Conservation (phyloP, 1,140 invertebrate species). For the Drosophila persimilis region DNA sequence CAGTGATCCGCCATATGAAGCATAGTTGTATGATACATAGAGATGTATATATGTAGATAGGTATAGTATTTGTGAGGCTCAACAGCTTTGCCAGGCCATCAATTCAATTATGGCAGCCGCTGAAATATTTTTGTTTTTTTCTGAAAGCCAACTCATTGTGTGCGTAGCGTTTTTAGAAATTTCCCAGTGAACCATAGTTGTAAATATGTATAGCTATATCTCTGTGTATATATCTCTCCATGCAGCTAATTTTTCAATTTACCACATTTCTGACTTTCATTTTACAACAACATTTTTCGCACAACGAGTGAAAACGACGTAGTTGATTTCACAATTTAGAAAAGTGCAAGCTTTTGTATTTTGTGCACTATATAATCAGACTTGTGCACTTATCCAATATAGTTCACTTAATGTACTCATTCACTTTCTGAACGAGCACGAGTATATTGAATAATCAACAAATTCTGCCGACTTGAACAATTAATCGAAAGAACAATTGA, state of each 20-base stretch:
- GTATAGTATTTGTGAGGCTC: slow-evolving; percentile 27
- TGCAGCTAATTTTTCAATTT: slow-evolving; percentile 71
- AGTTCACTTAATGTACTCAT: slow-evolving; percentile 43
- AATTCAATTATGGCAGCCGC: slow-evolving; percentile 67
- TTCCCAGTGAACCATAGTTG: slow-evolving; percentile 35
- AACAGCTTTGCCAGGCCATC: slow-evolving; percentile 71
- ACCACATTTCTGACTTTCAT: slow-evolving; percentile 65
- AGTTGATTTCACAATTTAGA: slow-evolving; percentile 71
- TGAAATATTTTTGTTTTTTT: slow-evolving; percentile 43
- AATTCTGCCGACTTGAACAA: slow-evolving; percentile 27
- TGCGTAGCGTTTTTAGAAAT: slow-evolving; percentile 60
- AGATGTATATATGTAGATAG: slow-evolving; percentile 16
- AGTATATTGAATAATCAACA: neutral
- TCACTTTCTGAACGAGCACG: slow-evolving; percentile 9
- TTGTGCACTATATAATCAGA: slow-evolving; percentile 5
- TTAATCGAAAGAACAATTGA: slow-evolving; percentile 16
- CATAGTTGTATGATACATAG: slow-evolving; percentile 17
- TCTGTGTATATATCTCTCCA: slow-evolving; percentile 17
- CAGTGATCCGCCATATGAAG: slow-evolving; percentile 27
- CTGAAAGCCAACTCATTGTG: slow-evolving; percentile 60
- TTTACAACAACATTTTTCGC: slow-evolving; percentile 48
- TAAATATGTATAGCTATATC: neutral
- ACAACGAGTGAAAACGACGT: slow-evolving; percentile 39
- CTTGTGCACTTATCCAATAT: slow-evolving; percentile 40
- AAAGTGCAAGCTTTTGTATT: slow-evolving; percentile 64